phyloP scores from a whole-genome alignment of 1,140 invertebrate species.

The Microvelia longipes region DNA sequence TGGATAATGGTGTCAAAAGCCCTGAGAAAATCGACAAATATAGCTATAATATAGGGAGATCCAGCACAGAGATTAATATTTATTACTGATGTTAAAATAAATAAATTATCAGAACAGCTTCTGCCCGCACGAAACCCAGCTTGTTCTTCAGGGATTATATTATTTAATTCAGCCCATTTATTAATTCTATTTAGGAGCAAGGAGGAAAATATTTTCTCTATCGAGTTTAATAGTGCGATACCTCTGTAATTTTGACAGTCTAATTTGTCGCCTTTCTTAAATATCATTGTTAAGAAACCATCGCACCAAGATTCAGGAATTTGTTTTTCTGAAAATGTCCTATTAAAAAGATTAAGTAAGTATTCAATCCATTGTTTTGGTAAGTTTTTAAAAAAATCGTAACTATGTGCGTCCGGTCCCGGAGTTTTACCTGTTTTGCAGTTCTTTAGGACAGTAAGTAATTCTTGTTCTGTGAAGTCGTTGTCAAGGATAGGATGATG shows the following conservation, averaged over 20 bases:
- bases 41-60: neutral
- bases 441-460: neutral
- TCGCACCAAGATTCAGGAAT: neutral
- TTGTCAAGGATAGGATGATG: neutral
- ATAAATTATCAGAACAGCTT: neutral
- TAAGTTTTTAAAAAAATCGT: neutral
- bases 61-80: neutral
- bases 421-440: neutral
- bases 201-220: neutral
- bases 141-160: neutral
- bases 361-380: neutral
- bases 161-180: neutral
- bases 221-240: neutral
- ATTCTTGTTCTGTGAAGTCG: neutral
- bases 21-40: neutral
- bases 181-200: neutral
- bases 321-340: neutral
- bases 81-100: neutral
- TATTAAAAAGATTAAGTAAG: neutral
- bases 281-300: neutral
- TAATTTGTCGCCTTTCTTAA: neutral
- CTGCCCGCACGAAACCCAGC: neutral
- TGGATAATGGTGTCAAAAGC: neutral
- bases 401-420: neutral
- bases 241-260: neutral